Percentiles rank a stretch among this genome's conserved stretches.
These are phyloP conservation scores for Glomeris marginata DNA, from an alignment of 2,888 invertebrate species.

Conservation along the genomic window DNA sequence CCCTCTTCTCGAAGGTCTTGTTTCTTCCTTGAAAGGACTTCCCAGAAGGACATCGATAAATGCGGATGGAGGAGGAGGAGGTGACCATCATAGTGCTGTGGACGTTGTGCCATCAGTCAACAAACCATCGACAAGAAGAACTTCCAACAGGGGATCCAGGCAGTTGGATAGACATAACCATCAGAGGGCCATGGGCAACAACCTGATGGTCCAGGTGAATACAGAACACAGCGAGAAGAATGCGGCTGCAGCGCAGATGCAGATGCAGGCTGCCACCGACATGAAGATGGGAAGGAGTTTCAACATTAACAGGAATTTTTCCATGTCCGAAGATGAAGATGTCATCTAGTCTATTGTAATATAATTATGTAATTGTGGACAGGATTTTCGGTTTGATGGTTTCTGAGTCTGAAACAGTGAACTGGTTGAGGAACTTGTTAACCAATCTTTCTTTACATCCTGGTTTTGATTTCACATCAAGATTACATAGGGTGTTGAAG, in stretches of 20 bases:
- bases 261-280: constrained; percentile 14
- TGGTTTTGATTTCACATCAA: too few species aligned
- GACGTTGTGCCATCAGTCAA: neutral
- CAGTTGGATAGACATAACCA: too few species aligned
- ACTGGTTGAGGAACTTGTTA: too few species aligned
- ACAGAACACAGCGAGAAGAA: neutral
- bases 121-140: too few species aligned
- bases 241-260: neutral
- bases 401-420: too few species aligned
- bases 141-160: too few species aligned
- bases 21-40: constrained; percentile 18
- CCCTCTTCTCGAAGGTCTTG: constrained; percentile 17
- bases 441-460: too few species aligned
- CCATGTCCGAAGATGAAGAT: constrained; percentile 18
- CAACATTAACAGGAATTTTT: constrained; percentile 21
- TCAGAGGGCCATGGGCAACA: neutral
- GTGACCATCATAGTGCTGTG: neutral
- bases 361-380: too few species aligned
- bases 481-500: too few species aligned
- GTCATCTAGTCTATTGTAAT: neutral
- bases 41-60: constrained; percentile 12
- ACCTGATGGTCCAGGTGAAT: neutral
- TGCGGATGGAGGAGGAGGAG: too few species aligned
- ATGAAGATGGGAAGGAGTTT: constrained; percentile 20
- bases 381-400: too few species aligned